These are phyloP conservation scores for Myrmecophaga tridactyla DNA, from an alignment of 2,113 vertebrate species.

Conservation along the genomic window DNA sequence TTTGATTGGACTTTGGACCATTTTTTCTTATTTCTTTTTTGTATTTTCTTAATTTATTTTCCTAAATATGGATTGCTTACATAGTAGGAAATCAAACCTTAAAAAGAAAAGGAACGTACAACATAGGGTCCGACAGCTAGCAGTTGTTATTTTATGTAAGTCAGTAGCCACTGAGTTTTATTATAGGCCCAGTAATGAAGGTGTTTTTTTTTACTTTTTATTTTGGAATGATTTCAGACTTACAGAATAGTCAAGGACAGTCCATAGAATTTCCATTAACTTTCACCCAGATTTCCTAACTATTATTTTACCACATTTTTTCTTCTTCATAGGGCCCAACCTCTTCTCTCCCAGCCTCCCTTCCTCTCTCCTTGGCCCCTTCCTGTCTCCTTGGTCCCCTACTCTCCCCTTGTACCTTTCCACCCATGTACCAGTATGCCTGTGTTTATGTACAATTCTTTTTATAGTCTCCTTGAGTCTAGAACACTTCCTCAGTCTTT, in stretches of 20 bases:
- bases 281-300: neutral
- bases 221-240: slow-evolving; percentile 6
- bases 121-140: neutral
- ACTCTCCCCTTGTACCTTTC: too few species aligned
- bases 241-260: neutral
- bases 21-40: neutral
- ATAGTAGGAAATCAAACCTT: neutral
- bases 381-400: neutral
- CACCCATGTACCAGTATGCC: too few species aligned
- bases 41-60: neutral
- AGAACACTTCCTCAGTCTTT: neutral
- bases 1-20: neutral
- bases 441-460: neutral
- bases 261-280: neutral
- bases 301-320: neutral
- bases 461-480: neutral
- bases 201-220: neutral
- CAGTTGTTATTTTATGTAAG: neutral
- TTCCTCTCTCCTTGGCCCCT: neutral
- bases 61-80: neutral
- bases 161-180: neutral
- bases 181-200: neutral
- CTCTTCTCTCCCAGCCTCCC: neutral
- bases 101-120: neutral
- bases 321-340: neutral